Conservation (phyloP, 2,888 invertebrate species). For the Lochmaea crataegi region DNA sequence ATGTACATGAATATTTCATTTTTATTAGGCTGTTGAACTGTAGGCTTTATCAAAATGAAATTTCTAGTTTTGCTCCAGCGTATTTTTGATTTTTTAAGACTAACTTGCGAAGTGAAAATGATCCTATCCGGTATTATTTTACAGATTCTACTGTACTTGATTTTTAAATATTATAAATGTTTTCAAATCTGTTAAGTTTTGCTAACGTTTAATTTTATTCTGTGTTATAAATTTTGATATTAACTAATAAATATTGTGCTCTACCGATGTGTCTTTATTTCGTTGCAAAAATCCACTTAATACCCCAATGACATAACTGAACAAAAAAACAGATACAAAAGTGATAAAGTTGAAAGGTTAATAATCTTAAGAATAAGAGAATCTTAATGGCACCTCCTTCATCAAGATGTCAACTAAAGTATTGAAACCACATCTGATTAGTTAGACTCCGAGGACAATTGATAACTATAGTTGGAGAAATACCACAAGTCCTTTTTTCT, state of each 20-base stretch:
- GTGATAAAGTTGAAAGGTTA: no score
- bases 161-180: background rate
- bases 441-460: no score
- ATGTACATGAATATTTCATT: no score
- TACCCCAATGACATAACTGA: background rate
- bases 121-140: background rate
- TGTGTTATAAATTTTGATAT: slow-evolving; percentile 37
- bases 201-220: slow-evolving; percentile 26
- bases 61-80: background rate
- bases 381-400: no score
- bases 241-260: slow-evolving; percentile 45
- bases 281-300: background rate
- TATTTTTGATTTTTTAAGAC: background rate
- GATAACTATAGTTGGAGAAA: no score
- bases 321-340: no score
- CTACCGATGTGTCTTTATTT: slow-evolving; percentile 19
- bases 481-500: no score
- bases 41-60: background rate
- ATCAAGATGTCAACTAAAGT: no score
- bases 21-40: no score
- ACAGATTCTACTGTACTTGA: background rate
- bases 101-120: background rate
- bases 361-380: no score
- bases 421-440: no score
- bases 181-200: slow-evolving; percentile 23